Base-by-base conservation (phyloP, 2,797 vertebrate genomes). In the Lerista edwardsae region DNA sequence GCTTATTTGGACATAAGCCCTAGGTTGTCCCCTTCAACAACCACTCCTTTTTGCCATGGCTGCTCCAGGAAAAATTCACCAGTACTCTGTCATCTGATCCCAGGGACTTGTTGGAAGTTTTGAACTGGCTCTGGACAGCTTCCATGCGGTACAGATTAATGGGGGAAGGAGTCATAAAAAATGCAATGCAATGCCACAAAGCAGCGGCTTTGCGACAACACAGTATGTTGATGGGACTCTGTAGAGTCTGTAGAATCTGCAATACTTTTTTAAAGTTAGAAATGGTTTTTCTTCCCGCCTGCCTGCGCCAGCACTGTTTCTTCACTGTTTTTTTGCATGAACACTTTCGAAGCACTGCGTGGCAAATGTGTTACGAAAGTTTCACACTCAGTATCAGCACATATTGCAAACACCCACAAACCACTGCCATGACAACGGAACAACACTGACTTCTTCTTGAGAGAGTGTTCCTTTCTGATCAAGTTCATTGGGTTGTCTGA, bases 361-460 rank as follows among this genome's bases (percentile, higher is more conserved):
- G n/a, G 57, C 83, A 82, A 47, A 25, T 0, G 62, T 68, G 77
- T 65, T 78, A 72, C 80, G 19, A 57, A 78, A 86, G 68, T 62
- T 80, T 83, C 84, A 62, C 1, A 23, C 34, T 85, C 59, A 25
- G 17, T 4, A 2, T 19, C 72, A 41, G 71, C 11, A 51, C 77
- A 23, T 4, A 2, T 80, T 78, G 74, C 65, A 7, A n/a, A 31
- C 86, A 55, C 84, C 67, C 72, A 11, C 71, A 19, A 72, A 47
- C 36, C 47, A 10, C 44, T 82, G 44, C 85, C 72, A n/a, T 31
- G 88, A 68, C 80, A 87, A 81, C 80, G 81, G 83, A 80, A 74
- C 67, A 83, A 29, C 36, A 75, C 29, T 3, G 11, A 67, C 74
- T n/a, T 8, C 61, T 67, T 61, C 64, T 41, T 2, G 0, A 62